Percentiles rank a stretch among this genome's conserved stretches.
These are phyloP conservation scores for Adelges cooleyi DNA, from an alignment of 1,140 invertebrate genomes.

Conservation along the genomic window DNA sequence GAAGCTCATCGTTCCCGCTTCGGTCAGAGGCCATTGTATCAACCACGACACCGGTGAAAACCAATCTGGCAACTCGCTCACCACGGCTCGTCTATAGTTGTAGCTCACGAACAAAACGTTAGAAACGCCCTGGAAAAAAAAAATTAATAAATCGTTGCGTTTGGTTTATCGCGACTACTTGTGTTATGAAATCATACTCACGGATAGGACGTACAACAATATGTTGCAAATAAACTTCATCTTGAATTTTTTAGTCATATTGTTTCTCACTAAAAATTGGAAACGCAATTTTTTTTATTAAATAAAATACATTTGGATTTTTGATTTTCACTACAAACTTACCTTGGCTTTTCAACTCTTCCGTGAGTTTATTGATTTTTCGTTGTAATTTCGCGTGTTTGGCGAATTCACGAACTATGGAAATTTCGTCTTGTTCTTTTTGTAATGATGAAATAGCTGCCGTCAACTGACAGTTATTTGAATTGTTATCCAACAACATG, in stretches of 20 bases:
- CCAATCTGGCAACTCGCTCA: background rate
- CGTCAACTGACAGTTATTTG: background rate
- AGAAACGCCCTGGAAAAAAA: background rate
- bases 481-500: background rate
- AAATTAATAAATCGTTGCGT: background rate
- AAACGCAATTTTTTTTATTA: no score
- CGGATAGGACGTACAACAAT: background rate
- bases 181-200: background rate
- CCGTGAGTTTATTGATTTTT: conserved; percentile 2
- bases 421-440: background rate
- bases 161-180: no score
- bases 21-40: background rate
- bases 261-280: background rate
- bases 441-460: background rate
- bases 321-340: background rate
- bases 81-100: background rate
- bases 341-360: background rate
- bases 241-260: conserved; percentile 14
- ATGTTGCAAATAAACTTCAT: background rate
- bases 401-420: background rate
- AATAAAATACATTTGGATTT: no score
- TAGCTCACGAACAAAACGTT: background rate
- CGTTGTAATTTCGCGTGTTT: conserved; percentile 15
- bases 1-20: conserved; percentile 6
- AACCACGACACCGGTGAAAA: conserved; percentile 19